Evolutionary conservation across 2,113 vertebrate species (phyloP).

Genomic region (Steatornis caripensis): DNA sequence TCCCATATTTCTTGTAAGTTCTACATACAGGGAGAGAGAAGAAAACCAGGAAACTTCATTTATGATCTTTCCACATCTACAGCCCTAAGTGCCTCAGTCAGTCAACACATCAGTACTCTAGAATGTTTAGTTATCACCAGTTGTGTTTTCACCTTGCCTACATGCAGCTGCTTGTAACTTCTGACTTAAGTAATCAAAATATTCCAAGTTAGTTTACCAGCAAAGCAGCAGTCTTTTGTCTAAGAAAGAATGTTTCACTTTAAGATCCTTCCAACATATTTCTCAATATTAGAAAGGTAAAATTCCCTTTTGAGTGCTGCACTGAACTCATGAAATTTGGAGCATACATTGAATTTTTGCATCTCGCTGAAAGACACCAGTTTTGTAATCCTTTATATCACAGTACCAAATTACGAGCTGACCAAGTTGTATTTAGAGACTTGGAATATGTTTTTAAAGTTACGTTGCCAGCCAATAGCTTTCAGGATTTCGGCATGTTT

Average conservation of each 20-base stretch:
- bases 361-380: not conserved
- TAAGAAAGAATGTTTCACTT: not conserved
- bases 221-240: not conserved
- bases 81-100: not conserved
- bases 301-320: not conserved
- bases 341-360: not conserved
- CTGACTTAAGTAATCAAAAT: not conserved
- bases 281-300: not conserved
- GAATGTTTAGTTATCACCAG: not conserved
- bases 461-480: not conserved
- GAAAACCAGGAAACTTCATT: not conserved
- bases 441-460: not conserved
- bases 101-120: not conserved
- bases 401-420: not conserved
- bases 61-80: not conserved
- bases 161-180: not conserved
- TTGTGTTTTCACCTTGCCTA: not conserved
- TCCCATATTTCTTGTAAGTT: too few species aligned
- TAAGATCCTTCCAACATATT: not conserved
- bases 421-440: not conserved
- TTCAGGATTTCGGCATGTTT: not conserved
- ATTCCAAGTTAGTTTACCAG: not conserved
- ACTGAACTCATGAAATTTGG: not conserved
- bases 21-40: not conserved
- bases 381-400: not conserved